Evolutionary conservation across 2,797 vertebrate species (phyloP), one percentile per base, ranked within the genome.

Genomic region (Oryzias dopingdopingensis): DNA sequence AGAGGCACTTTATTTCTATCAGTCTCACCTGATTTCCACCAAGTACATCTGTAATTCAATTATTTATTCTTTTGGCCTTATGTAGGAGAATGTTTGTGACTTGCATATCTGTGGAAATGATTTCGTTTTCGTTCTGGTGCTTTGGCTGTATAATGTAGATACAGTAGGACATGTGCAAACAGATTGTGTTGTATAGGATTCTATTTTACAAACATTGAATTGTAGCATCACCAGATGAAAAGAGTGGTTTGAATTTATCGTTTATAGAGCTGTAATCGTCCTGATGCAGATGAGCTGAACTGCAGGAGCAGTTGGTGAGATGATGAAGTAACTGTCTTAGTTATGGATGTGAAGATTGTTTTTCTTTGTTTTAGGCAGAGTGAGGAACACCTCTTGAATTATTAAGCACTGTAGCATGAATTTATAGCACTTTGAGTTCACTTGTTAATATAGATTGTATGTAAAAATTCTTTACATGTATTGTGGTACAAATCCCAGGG

Each of bases 341-440:
- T 69, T 63, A 4, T 65, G 20, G 20, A 45, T 56, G 55, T 16
- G 14, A 42, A 24, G 23, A 52, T 20, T 46, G 44, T 51, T 47
- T 23, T 43, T 50, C 65, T 32, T 46, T 49, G 42, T 64, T 65
- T 52, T 45, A 45, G 49, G 45, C 48, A 6, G 52, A 50, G 18
- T 50, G 53, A 74, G 60, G 42, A 22, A 1, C 49, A 68, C 22
- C 57, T 83, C 56, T 83, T 76, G 60, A 80, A 67, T 85, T 84
- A 88, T 86, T 83, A 72, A 85, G 72, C 82, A 86, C 80, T 90
- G 88, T 90, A 90, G 88, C 88, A 90, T 90, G 86, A 88, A 71
- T 77, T 81, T 65, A 78, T 77, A 81, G 88, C 88, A 90, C 83
- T 86, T 89, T 86, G 57, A 70, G 79, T 88, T 80, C 24, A 72